Percentiles rank a stretch among this genome's conserved stretches.
Conservation (phyloP, 1,140 invertebrate genomes). For the Drosophila littoralis region DNA sequence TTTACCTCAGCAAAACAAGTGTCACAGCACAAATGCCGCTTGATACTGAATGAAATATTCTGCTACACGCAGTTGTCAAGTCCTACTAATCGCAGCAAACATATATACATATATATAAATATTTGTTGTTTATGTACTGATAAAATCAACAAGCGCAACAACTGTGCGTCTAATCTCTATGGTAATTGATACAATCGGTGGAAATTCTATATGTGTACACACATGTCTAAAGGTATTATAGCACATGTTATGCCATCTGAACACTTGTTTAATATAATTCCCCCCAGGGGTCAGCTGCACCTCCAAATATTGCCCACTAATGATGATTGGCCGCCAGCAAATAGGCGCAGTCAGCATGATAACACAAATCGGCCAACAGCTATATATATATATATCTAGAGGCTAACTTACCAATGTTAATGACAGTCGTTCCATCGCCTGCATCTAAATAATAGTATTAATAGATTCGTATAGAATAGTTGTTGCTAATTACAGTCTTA, state of each 20-base stretch:
- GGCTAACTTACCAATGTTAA: constrained; percentile 64
- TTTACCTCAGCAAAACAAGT: constrained; percentile 52
- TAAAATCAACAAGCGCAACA: neutral
- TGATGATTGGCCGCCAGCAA: constrained; percentile 22
- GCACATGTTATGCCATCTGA: neutral
- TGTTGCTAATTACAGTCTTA: neutral
- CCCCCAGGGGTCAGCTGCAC: neutral
- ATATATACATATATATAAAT: neutral
- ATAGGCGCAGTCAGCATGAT: constrained; percentile 41
- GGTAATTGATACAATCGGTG: neutral
- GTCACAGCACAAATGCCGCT: constrained; percentile 54
- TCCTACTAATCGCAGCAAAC: no score
- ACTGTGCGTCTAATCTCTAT: neutral
- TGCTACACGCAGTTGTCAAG: neutral
- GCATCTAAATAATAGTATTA: constrained; percentile 1
- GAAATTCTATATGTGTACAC: neutral
- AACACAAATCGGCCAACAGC: neutral
- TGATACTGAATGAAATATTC: constrained; percentile 44
- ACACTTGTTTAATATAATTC: neutral
- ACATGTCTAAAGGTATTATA: no score
- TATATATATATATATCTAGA: neutral
- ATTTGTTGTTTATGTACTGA: neutral
- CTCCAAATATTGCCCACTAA: constrained; percentile 35
- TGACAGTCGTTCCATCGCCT: constrained; percentile 50
- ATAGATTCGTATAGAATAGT: neutral